Evolutionary conservation across 2,113 vertebrate genomes (phyloP), one percentile per base, ranked within the genome.

Genomic region (Syngnathoides biaculeatus): DNA sequence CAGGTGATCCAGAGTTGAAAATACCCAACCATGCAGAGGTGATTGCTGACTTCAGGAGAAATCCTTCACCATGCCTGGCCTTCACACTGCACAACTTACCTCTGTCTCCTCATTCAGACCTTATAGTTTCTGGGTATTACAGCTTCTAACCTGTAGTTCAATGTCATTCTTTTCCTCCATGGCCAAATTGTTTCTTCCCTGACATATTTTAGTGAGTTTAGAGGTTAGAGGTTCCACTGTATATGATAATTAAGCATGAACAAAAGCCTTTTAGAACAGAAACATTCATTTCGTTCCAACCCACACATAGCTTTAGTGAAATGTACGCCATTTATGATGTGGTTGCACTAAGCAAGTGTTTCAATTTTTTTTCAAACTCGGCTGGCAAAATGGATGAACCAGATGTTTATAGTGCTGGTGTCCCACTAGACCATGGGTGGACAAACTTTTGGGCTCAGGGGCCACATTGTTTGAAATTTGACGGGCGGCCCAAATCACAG

Each of bases 361-460:
- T 71, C 66, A 72, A 71, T 78, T 73, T 81, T 73, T 81, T 48
- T 68, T 67, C 24, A 35, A 65, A 69, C 50, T 82, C 79, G 82
- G 84, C 80, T 78, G 66, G 57, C 19, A n/a, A 15, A 66, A 67
- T 73, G 47, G 63, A 76, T 72, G 59, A 65, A 30, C 52, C 77
- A 86, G 80, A 77, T 84, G 77, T 70, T 76, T 63, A 65, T 62
- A 14, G 48, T 68, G 72, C 40, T 74, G 78, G n/a, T n/a, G n/a
- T n/a, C n/a, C n/a, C n/a, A n/a, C n/a, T n/a, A n/a, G n/a, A n/a
- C n/a, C n/a, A n/a, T n/a, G n/a, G n/a, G n/a, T n/a, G n/a, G n/a
- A n/a, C n/a, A n/a, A n/a, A n/a, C n/a, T n/a, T n/a, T n/a, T n/a
- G n/a, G n/a, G n/a, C n/a, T n/a, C n/a, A n/a, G n/a, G n/a, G n/a